Base-by-base conservation (phyloP, 1,140 invertebrate genomes). In the Monochamus saltuarius region DNA sequence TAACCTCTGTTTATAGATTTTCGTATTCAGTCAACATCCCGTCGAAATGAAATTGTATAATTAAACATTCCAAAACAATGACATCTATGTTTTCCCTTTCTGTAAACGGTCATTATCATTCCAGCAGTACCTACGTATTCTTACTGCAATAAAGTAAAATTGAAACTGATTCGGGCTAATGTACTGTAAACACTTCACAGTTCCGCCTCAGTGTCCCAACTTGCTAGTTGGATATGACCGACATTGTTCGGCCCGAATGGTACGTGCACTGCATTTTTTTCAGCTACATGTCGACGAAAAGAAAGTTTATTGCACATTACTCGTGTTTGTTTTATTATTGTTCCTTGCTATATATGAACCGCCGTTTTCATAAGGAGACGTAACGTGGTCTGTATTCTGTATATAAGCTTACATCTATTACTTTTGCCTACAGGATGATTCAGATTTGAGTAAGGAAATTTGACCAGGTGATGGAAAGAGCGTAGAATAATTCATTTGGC, bases 71-170 rank as follows among this genome's bases (percentile, higher is more conserved):
- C 22, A 29, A 29, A 29, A 29, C 22, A 29, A 29, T 29, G 22
- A 29, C 22, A 29, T 29, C 22, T 29, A 29, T 29, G 11, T 17
- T 47, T 47, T 47, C 45, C 17, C 17, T 47, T 47, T 47, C 45
- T 47, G 29, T 47, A n/a, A 47, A 19, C 45, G 16, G 45, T 47
- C 45, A 47, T 47, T 47, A 29, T 47, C 45, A 47, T 47, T 47
- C 45, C 17, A 11, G 19, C 29, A 47, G 29, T 47, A 29, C 11
- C 17, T 17, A 19, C 22, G 6, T 29, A 19, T 14, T 29, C 17
- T 47, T 47, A 47, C 10, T 29, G 45, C 45, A 47, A 47, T 47
- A 47, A 17, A 17, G 19, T 22, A 47, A 47, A 47, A 47, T 22
- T 29, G 22, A 29, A 29, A 29, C 17, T 17, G 45, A 47, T 22